Evolutionary conservation across 2,113 vertebrate genomes (phyloP).

Genomic region (Syngnathus typhle): DNA sequence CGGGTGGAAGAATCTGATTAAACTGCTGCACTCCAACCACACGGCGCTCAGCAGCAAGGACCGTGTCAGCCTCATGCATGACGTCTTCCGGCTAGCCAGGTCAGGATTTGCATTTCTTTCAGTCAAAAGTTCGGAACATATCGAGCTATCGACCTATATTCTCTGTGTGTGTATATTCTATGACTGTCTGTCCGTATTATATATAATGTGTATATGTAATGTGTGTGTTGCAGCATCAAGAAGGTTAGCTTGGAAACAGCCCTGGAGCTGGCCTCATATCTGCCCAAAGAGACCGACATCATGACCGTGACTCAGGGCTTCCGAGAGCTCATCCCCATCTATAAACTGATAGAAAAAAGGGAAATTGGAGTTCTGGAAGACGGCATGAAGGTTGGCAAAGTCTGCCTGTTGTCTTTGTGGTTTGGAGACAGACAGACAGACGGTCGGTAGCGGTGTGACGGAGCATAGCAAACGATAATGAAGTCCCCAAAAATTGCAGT

Average conservation of each 20-base stretch:
- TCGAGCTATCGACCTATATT: too few relatives aligned
- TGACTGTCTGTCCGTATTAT: too few relatives aligned
- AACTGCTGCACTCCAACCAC: constrained; percentile 74
- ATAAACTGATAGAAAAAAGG: constrained; percentile 87
- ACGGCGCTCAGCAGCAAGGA: constrained; percentile 78
- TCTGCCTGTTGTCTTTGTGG: not conserved
- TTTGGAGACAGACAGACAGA: not conserved
- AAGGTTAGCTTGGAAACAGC: constrained; percentile 80
- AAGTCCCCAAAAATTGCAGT: not conserved
- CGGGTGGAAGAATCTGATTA: constrained; percentile 78
- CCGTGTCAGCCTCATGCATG: constrained; percentile 82
- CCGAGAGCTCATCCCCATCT: constrained; percentile 79
- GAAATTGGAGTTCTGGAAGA: constrained; percentile 72
- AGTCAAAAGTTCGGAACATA: too few relatives aligned
- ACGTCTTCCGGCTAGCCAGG: constrained; percentile 87
- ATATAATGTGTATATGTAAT: not conserved
- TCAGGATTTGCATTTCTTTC: constrained; percentile 37
- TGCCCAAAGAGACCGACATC: constrained; percentile 78
- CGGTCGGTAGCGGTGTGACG: too few relatives aligned
- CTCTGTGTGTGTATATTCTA: too few relatives aligned
- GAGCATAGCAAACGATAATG: not conserved
- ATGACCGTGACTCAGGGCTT: constrained; percentile 83
- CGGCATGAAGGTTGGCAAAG: constrained; percentile 69
- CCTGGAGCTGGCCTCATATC: constrained; percentile 80
- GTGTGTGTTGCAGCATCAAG: constrained; percentile 63